Base-by-base conservation (phyloP, 2,113 vertebrate species). In the Cephalophus harveyi region DNA sequence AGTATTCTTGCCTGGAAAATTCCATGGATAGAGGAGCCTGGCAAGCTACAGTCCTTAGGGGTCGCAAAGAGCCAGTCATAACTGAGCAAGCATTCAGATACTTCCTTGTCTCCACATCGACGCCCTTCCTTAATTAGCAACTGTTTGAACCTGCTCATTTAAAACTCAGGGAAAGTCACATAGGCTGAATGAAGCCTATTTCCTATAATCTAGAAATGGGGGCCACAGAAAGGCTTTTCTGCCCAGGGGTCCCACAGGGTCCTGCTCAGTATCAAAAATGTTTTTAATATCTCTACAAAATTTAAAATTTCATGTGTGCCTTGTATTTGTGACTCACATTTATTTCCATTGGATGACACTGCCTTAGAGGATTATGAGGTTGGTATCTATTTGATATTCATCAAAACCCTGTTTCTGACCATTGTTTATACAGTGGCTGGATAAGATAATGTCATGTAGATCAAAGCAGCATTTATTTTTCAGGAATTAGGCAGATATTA, bases 401-500 rank as follows among this genome's bases (percentile, higher is more conserved):
- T 94, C 64, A 67, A 79, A 93, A 93, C 25, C 6, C 17, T 36
- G 40, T 83, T 94, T 33, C 15, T 94, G 14, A 48, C 17, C 71
- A 79, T 79, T 21, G 21, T 94, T 90, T 96, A 28, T 13, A 48
- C 64, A 13, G 28, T 89, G 86, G 28, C 17, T 91, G 19, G 30
- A 40, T 94, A 84, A 36, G 52, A 86, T 27, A 83, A 48, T 57
- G 27, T 46, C 25, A 50, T 30, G 5, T 43, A 71, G 36, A 96
- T 3, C 46, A 82, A 94, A 78, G 16, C 17, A 67, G 14, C 87
- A n/a, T 67, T 94, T 89, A 71, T 28, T 91, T 94, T 97, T 96
- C 40, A 90, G 52, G 36, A 87, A 62, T 96, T 57, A 81, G 33
- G 25, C 50, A 89, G 91, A 95, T 76, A 14, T 15, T 76, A 76